Evolutionary conservation across 2,888 invertebrate species (phyloP).

Genomic region (Hyposoter dolosus): DNA sequence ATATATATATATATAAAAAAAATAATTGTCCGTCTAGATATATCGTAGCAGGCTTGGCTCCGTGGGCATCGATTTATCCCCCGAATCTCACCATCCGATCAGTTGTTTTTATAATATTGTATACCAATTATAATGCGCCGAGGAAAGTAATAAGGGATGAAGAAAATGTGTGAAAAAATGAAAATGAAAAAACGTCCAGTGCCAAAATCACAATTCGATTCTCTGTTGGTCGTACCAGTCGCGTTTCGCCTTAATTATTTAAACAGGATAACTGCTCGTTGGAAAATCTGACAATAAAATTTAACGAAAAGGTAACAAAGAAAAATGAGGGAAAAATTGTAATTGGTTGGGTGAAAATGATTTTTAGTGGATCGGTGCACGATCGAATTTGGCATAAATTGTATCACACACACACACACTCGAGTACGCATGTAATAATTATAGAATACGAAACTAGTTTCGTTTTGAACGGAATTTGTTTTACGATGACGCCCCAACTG

Average conservation of each 20-base stretch:
- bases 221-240: slow-evolving; percentile 46
- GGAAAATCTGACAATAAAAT: slow-evolving; percentile 79
- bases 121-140: slow-evolving; percentile 29
- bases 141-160: background rate
- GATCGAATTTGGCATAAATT: slow-evolving; percentile 56
- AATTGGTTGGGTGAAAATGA: slow-evolving; percentile 70
- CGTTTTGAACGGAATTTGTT: slow-evolving; percentile 64
- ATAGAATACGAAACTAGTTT: slow-evolving; percentile 62
- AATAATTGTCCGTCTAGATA: slow-evolving; percentile 64
- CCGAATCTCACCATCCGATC: slow-evolving; percentile 44
- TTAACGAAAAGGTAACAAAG: slow-evolving; percentile 71
- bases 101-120: slow-evolving; percentile 17
- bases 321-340: background rate
- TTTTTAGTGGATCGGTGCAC: slow-evolving; percentile 62
- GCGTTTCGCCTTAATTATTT: slow-evolving; percentile 67
- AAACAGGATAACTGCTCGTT: slow-evolving; percentile 31
- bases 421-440: background rate
- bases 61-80: slow-evolving; percentile 44
- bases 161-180: slow-evolving; percentile 14
- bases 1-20: slow-evolving; percentile 41
- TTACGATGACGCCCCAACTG: slow-evolving; percentile 56
- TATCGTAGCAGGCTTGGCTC: slow-evolving; percentile 53
- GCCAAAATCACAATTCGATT: slow-evolving; percentile 78
- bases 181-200: slow-evolving; percentile 77
- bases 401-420: slow-evolving; percentile 44